A percentile compares a stretch with the other conserved stretches of the same genome.
Evolutionary conservation across 2,797 vertebrate genomes (phyloP).

Genomic region (Oophaga sylvatica): DNA sequence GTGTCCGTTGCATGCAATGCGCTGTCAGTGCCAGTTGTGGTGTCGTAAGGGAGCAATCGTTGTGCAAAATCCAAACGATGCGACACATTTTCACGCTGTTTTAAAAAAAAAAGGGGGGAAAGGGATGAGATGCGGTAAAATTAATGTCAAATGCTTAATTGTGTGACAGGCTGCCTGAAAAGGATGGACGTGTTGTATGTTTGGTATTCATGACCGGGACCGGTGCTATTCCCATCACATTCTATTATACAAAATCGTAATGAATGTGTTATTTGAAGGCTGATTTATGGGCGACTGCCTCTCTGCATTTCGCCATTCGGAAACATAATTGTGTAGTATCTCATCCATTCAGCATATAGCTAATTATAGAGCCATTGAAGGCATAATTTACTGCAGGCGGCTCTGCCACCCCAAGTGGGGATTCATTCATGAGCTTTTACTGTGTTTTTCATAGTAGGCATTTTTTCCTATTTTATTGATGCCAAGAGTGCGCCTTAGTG

Average conservation of each 20-base stretch:
- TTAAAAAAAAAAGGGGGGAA: not conserved
- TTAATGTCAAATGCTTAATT: not conserved
- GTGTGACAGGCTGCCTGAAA: no score
- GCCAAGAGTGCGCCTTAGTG: conserved; percentile 16
- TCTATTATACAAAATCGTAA: not conserved
- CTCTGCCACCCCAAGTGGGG: conserved; percentile 16
- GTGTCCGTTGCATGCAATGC: not conserved
- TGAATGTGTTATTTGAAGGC: not conserved
- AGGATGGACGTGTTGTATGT: no score
- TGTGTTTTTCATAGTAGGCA: conserved; percentile 1
- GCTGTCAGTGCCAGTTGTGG: not conserved
- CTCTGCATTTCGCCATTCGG: conserved; percentile 6
- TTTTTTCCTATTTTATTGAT: not conserved
- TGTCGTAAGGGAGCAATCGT: not conserved
- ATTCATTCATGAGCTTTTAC: not conserved
- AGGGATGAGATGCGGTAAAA: no score
- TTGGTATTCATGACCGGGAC: no score
- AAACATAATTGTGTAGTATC: conserved; percentile 19
- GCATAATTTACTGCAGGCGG: conserved; percentile 35
- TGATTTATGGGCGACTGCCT: not conserved
- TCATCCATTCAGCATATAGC: conserved; percentile 47
- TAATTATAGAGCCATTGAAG: conserved; percentile 51
- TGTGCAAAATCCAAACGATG: not conserved
- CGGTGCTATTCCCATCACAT: no score
- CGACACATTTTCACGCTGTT: not conserved